phyloP scores from a whole-genome alignment of 2,888 invertebrate species.

The Troides aeacus region DNA sequence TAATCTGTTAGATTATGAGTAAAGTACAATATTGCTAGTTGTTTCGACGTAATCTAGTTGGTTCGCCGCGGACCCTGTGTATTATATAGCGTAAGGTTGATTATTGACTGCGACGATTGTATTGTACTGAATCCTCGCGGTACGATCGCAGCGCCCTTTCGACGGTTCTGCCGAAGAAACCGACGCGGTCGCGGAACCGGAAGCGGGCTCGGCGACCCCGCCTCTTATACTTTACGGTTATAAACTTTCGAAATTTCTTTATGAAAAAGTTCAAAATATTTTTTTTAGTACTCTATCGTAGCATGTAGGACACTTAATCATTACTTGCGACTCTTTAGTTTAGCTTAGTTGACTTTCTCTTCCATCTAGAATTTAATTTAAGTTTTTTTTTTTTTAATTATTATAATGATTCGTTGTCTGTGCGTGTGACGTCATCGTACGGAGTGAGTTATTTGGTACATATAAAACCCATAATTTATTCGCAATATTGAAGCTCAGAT shows the following conservation, averaged over 20 bases:
- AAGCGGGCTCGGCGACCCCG: not conserved
- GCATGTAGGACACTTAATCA: conserved; percentile 49
- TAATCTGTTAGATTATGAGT: conserved; percentile 54
- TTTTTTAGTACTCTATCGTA: conserved; percentile 53
- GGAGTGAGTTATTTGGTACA: conserved; percentile 22
- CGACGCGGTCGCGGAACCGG: not conserved
- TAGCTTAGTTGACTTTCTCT: conserved; percentile 75
- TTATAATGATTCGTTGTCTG: conserved; percentile 63
- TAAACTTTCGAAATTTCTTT: conserved; percentile 11
- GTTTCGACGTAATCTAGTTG: conserved; percentile 41
- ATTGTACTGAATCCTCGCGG: conserved; percentile 29
- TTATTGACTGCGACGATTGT: conserved; percentile 42
- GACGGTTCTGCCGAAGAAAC: not conserved
- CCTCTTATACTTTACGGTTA: conserved; percentile 12
- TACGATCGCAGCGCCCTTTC: not conserved
- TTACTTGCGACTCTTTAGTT: conserved; percentile 49
- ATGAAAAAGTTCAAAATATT: conserved; percentile 50
- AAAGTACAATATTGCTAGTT: conserved; percentile 62
- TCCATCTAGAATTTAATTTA: conserved; percentile 71
- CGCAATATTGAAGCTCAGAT: conserved; percentile 50
- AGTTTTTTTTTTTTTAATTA: conserved; percentile 60
- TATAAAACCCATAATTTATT: conserved; percentile 54
- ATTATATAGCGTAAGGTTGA: conserved; percentile 62
- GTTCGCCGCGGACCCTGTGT: conserved; percentile 50
- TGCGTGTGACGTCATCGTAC: conserved; percentile 41